phyloP scores from a whole-genome alignment of 2,888 invertebrate genomes.

The Palloptera scutellata region DNA sequence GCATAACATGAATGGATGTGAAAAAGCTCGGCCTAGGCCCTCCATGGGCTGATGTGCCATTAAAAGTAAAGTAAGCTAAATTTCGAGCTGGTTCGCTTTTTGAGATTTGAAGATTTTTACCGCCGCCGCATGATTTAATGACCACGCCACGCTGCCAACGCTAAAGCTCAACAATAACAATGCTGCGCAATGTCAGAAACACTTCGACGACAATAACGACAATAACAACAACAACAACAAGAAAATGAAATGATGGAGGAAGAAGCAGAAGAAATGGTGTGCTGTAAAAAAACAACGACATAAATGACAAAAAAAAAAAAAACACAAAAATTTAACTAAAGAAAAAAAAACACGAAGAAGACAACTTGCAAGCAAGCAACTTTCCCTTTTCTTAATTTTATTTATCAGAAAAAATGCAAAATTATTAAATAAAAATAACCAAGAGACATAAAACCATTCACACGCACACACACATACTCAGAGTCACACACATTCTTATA shows the following conservation, averaged over 20 bases:
- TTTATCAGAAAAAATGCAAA: conserved; percentile 29
- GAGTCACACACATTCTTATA: background rate
- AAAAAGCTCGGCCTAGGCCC: too few species aligned
- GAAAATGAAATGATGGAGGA: conserved; percentile 16
- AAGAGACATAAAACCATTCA: background rate
- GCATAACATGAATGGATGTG: too few species aligned
- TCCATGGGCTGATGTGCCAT: too few species aligned
- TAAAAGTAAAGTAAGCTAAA: too few species aligned
- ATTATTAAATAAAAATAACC: conserved; percentile 7
- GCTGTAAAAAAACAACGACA: conserved; percentile 29
- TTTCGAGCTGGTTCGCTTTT: too few species aligned
- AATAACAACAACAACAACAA: conserved; percentile 6
- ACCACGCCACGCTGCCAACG: background rate
- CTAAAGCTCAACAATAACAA: conserved; percentile 3
- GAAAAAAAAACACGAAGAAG: conserved; percentile 37
- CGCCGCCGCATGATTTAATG: background rate
- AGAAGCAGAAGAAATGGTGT: conserved; percentile 15
- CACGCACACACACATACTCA: conserved; percentile 7
- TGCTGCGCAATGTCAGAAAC: conserved; percentile 20
- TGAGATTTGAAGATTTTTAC: too few species aligned
- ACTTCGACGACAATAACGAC: background rate
- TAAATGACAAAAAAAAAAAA: conserved; percentile 21
- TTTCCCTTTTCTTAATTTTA: conserved; percentile 39
- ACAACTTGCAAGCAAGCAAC: conserved; percentile 30
- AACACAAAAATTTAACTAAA: conserved; percentile 5